Evolutionary conservation across 1,140 invertebrate species (phyloP).

Genomic region (Callitettix versicolor): DNA sequence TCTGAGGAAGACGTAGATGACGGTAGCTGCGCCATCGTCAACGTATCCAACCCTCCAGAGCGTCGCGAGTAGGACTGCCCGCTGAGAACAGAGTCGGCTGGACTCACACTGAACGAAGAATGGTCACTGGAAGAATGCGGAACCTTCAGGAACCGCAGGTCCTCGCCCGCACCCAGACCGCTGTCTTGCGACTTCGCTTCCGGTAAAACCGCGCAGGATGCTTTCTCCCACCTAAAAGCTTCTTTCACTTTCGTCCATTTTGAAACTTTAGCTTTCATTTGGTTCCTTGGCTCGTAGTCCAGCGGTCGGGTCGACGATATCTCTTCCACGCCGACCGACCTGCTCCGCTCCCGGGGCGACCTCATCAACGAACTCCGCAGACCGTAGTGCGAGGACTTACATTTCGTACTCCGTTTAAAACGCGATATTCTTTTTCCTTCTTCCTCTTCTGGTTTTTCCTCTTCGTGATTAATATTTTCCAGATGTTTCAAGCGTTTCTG

Average conservation of each 20-base stretch:
- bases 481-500: constrained; percentile 54
- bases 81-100: constrained; percentile 38
- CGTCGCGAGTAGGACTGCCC: constrained; percentile 26
- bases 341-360: constrained; percentile 34
- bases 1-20: constrained; percentile 42
- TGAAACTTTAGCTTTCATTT: constrained; percentile 45
- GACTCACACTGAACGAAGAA: constrained; percentile 33
- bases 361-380: constrained; percentile 29
- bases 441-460: not conserved
- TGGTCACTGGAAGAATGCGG: constrained; percentile 26
- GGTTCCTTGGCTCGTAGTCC: constrained; percentile 34
- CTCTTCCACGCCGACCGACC: constrained; percentile 37
- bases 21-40: constrained; percentile 32
- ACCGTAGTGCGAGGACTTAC: constrained; percentile 10
- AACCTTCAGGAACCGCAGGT: constrained; percentile 37
- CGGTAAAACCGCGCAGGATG: constrained; percentile 33
- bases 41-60: constrained; percentile 30
- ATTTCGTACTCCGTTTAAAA: constrained; percentile 9
- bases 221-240: constrained; percentile 64
- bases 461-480: constrained; percentile 51
- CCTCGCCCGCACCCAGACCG: constrained; percentile 31
- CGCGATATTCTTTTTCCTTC: constrained; percentile 20
- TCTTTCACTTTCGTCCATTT: constrained; percentile 77
- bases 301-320: constrained; percentile 26
- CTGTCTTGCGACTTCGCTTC: constrained; percentile 35